Percentiles rank a stretch among this genome's conserved stretches.
These are phyloP conservation scores for Luidia sarsii DNA, from an alignment of 53 echinoderm and acorn worm species.

Conservation along the genomic window DNA sequence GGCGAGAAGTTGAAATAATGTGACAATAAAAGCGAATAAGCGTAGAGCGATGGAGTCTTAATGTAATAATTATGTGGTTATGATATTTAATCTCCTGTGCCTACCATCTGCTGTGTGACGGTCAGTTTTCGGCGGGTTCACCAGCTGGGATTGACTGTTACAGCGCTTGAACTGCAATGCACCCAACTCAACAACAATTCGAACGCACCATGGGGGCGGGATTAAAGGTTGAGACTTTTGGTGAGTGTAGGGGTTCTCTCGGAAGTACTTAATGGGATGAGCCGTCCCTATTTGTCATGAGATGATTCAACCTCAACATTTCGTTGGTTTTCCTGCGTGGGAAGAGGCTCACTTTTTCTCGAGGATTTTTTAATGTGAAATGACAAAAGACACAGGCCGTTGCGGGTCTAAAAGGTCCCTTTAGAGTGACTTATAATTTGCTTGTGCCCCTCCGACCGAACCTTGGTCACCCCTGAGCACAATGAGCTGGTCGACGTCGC, in stretches of 20 bases:
- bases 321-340: no score
- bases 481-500: conserved; percentile 33
- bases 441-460: conserved; percentile 28
- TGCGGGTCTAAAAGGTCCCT: no score
- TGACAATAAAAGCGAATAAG: no score
- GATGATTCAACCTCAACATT: conserved; percentile 15
- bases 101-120: background rate
- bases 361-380: no score
- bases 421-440: no score
- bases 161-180: background rate
- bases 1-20: no score
- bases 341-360: no score
- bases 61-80: no score
- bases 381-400: no score
- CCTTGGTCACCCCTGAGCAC: background rate
- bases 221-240: conserved; percentile 50
- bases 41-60: no score
- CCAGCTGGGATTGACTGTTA: background rate
- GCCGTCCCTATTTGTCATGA: conserved; percentile 26
- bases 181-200: conserved; percentile 7
- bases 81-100: background rate
- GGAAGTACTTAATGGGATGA: conserved; percentile 45
- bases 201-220: conserved; percentile 43
- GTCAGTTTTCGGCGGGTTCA: background rate
- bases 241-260: conserved; percentile 50